phyloP scores from a whole-genome alignment of 2,888 invertebrate genomes.

The Drosophila setosimentum region DNA sequence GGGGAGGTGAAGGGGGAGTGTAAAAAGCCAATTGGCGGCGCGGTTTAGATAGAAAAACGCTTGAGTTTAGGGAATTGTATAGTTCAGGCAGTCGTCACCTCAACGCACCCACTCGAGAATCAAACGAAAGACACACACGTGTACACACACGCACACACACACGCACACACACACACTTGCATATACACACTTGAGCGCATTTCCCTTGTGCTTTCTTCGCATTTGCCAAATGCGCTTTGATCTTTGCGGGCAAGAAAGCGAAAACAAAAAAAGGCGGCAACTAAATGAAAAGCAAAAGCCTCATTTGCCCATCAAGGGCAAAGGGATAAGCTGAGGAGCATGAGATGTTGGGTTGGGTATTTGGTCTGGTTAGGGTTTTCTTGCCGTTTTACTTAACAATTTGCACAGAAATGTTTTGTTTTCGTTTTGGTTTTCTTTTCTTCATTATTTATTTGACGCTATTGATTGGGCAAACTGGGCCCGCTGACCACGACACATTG shows the following conservation, averaged over 20 bases:
- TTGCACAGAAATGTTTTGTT: slow-evolving; percentile 11
- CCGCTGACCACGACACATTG: slow-evolving; percentile 18
- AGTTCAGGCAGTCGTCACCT: slow-evolving; percentile 56
- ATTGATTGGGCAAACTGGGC: slow-evolving; percentile 56
- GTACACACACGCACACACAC: slow-evolving; percentile 4
- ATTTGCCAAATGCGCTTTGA: slow-evolving; percentile 58
- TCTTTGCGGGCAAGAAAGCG: slow-evolving; percentile 43
- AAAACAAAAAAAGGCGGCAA: slow-evolving; percentile 19
- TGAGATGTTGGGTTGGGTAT: background rate
- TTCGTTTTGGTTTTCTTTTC: background rate
- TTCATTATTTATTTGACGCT: slow-evolving; percentile 29
- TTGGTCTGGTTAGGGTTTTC: background rate
- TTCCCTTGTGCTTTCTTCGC: slow-evolving; percentile 49
- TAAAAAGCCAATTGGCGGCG: slow-evolving; percentile 53
- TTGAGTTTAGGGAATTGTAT: slow-evolving; percentile 18
- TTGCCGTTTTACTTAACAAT: slow-evolving; percentile 38
- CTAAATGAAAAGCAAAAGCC: slow-evolving; percentile 30
- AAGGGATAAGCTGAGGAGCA: background rate
- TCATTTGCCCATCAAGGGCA: background rate
- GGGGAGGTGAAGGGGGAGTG: background rate
- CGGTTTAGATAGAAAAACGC: slow-evolving; percentile 10
- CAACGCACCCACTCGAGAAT: slow-evolving; percentile 58
- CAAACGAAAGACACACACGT: slow-evolving; percentile 39
- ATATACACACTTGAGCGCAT: slow-evolving; percentile 50
- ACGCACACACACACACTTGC: background rate